Conservation (phyloP, 2,888 invertebrate genomes). For the Clivina fossor region DNA sequence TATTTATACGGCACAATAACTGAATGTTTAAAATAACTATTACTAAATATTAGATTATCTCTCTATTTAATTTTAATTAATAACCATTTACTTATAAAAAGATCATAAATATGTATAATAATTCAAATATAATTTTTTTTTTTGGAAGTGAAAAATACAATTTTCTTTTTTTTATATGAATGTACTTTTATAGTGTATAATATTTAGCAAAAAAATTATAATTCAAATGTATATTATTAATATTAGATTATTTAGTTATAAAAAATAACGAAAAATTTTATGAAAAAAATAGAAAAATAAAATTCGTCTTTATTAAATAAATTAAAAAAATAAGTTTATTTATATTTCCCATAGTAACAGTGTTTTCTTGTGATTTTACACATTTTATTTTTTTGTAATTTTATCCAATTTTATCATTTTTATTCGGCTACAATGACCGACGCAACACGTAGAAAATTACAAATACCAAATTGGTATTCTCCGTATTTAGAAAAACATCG, state of each 20-base stretch:
- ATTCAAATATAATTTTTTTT: too few species aligned
- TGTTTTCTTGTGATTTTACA: background rate
- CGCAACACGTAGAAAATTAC: conserved; percentile 48
- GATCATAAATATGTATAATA: too few species aligned
- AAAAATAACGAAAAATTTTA: conserved; percentile 10
- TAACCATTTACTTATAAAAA: too few species aligned
- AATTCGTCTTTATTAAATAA: conserved; percentile 4
- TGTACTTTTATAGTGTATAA: conserved; percentile 22
- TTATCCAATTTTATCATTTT: too few species aligned
- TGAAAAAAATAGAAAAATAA: conserved; percentile 8
- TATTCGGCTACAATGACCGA: conserved; percentile 48
- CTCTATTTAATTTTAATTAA: too few species aligned
- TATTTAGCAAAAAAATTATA: conserved; percentile 15
- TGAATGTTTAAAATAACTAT: too few species aligned
- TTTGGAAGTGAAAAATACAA: too few species aligned
- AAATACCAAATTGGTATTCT: conserved; percentile 56
- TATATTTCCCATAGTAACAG: background rate
- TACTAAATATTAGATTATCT: too few species aligned
- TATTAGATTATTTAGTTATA: conserved; percentile 18
- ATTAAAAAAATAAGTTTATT: background rate
- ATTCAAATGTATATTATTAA: conserved; percentile 7
- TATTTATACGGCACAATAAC: too few species aligned
- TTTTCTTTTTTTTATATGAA: conserved; percentile 10
- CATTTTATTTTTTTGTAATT: conserved; percentile 1
- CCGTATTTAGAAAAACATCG: conserved; percentile 67